A percentile compares a stretch with the other conserved stretches of the same genome.
Conservation (phyloP, 2,888 invertebrate species). For the Calliscelio sp. region DNA sequence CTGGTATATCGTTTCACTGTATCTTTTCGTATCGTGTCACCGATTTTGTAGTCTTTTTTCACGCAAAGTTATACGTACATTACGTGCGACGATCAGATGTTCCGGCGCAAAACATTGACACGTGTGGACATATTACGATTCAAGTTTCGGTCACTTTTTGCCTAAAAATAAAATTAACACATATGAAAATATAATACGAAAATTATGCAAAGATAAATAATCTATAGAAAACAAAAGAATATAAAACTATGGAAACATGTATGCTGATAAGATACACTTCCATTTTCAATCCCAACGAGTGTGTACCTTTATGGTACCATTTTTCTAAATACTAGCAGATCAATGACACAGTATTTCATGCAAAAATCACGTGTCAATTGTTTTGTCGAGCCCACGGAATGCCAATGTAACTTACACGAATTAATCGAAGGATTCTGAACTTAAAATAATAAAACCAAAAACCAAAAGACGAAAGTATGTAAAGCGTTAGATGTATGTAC, state of each 20-base stretch:
- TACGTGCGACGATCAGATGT: slow-evolving; percentile 46
- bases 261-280: slow-evolving; percentile 27
- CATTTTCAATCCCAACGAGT: slow-evolving; percentile 10
- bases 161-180: slow-evolving; percentile 5
- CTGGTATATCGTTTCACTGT: slow-evolving; percentile 53
- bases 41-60: slow-evolving; percentile 59
- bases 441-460: slow-evolving; percentile 14
- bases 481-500: slow-evolving; percentile 65
- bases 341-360: background rate
- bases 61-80: slow-evolving; percentile 41
- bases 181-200: too few relatives aligned
- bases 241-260: too few relatives aligned
- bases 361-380: slow-evolving; percentile 53
- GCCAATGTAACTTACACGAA: slow-evolving; percentile 63
- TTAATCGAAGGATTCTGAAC: slow-evolving; percentile 32
- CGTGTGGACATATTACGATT: slow-evolving; percentile 15
- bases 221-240: too few relatives aligned
- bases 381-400: background rate
- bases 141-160: background rate
- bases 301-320: too few relatives aligned
- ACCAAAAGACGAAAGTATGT: slow-evolving; percentile 68
- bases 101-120: slow-evolving; percentile 51
- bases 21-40: slow-evolving; percentile 48
- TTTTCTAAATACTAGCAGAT: slow-evolving; percentile 14
- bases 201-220: too few relatives aligned